Evolutionary conservation across 2,113 vertebrate genomes (phyloP).

Genomic region (Casuarius casuarius): DNA sequence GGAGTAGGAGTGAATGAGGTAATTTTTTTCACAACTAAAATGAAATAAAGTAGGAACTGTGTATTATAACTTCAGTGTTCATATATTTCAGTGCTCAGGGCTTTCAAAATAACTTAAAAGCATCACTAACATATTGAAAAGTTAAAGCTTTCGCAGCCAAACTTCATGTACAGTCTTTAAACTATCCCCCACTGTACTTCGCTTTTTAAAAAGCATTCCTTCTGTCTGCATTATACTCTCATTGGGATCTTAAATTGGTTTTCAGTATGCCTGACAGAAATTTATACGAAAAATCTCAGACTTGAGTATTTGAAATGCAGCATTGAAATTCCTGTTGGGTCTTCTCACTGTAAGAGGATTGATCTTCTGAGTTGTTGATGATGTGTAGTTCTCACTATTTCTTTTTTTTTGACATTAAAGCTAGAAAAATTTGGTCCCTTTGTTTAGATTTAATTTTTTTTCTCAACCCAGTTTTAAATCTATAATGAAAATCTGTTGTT

Average conservation of each 20-base stretch:
- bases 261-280: background rate
- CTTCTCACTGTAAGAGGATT: background rate
- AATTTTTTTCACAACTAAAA: conserved; percentile 31
- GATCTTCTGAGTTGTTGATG: background rate
- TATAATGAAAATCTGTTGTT: background rate
- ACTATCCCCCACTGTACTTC: background rate
- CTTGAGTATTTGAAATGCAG: background rate
- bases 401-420: background rate
- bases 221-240: background rate
- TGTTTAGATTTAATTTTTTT: background rate
- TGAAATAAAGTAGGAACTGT: background rate
- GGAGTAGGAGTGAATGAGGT: conserved; percentile 98
- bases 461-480: background rate
- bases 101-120: background rate
- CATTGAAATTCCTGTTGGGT: background rate
- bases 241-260: background rate
- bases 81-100: background rate
- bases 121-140: background rate
- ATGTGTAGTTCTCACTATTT: background rate
- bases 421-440: background rate
- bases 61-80: background rate
- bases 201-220: background rate
- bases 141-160: background rate
- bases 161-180: background rate
- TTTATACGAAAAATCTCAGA: background rate